Percentiles rank a stretch among this genome's conserved stretches.
These are phyloP conservation scores for Clarias pachynema DNA, from an alignment of 2,797 vertebrate species.

Conservation along the genomic window DNA sequence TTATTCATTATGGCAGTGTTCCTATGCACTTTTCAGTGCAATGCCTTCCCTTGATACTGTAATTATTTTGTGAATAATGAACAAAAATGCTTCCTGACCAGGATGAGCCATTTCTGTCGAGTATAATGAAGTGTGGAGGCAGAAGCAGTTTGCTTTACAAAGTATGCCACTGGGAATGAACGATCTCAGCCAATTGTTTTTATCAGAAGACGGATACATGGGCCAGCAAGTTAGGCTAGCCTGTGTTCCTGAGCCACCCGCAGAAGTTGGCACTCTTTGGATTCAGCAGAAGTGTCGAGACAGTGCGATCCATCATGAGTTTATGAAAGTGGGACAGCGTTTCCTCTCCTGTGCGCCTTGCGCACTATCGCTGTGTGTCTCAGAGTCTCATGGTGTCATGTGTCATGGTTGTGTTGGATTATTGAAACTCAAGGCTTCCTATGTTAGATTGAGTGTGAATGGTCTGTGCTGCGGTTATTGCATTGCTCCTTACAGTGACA, in stretches of 20 bases:
- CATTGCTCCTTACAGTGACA: not conserved
- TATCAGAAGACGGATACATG: conserved; percentile 61
- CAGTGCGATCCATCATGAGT: conserved; percentile 55
- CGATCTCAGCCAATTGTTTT: conserved; percentile 60
- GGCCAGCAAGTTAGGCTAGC: conserved; percentile 38
- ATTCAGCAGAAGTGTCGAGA: conserved; percentile 60
- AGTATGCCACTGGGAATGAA: conserved; percentile 69
- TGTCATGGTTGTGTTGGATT: conserved; percentile 40
- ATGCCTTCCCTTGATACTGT: conserved; percentile 37
- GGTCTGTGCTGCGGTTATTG: conserved; percentile 34
- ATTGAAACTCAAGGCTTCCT: conserved; percentile 16
- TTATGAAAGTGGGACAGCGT: conserved; percentile 55
- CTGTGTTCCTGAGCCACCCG: conserved; percentile 40
- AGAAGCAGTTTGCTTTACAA: conserved; percentile 65
- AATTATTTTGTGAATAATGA: conserved; percentile 58
- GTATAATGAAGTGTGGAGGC: conserved; percentile 53
- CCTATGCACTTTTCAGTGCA: conserved; percentile 11
- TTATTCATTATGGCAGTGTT: conserved; percentile 36
- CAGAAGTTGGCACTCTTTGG: conserved; percentile 55
- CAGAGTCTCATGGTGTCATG: conserved; percentile 8
- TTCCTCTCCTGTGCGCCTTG: conserved; percentile 9
- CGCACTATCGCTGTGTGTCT: conserved; percentile 29
- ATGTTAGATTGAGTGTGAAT: conserved; percentile 29
- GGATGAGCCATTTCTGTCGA: conserved; percentile 50
- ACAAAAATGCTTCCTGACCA: conserved; percentile 49